A percentile compares a stretch with the other conserved stretches of the same genome.
These are phyloP conservation scores for Pseudochaenichthys georgianus DNA, from an alignment of 2,797 vertebrate genomes.

Conservation along the genomic window DNA sequence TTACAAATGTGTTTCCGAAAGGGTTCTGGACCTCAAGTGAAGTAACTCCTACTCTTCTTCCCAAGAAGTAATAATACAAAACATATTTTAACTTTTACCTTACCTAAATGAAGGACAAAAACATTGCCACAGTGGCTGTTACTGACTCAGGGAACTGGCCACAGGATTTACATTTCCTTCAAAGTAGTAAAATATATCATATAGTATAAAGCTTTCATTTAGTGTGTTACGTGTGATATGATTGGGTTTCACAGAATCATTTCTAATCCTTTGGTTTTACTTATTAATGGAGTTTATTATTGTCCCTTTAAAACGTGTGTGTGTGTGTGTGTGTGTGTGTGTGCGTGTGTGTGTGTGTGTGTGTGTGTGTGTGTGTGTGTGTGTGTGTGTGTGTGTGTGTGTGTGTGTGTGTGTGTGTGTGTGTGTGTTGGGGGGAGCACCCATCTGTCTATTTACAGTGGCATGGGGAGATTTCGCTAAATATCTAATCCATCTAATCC, in stretches of 20 bases:
- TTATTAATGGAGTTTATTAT: no score
- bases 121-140: not conserved
- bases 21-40: no score
- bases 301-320: not conserved
- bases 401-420: not conserved
- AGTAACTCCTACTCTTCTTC: no score
- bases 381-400: constrained; percentile 18
- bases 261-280: no score
- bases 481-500: constrained; percentile 81
- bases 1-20: no score
- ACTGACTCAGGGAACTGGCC: not conserved
- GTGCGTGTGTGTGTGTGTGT: not conserved
- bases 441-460: constrained; percentile 78
- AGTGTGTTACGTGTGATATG: not conserved
- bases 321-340: constrained; percentile 16
- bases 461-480: constrained; percentile 71
- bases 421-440: constrained; percentile 41
- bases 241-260: not conserved
- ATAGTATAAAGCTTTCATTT: not conserved
- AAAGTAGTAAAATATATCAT: no score
- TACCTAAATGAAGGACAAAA: no score
- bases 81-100: no score
- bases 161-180: not conserved
- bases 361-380: constrained; percentile 6
- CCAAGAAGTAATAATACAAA: no score